Base-by-base conservation (phyloP, 2,113 vertebrate species). In the Cranoglanis bouderius region DNA sequence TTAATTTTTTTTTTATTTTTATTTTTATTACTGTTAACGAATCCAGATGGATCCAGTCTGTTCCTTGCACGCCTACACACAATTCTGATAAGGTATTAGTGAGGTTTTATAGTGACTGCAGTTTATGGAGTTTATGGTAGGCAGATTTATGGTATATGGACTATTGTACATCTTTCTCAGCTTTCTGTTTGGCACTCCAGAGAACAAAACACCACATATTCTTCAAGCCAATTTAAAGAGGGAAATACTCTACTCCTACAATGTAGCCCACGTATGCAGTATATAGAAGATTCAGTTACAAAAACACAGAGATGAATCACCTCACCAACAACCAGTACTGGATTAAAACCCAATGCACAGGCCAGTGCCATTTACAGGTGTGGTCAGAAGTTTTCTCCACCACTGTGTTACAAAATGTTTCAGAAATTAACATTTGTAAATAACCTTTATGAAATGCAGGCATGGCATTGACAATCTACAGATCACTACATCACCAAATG, bases 41-140 rank as follows among this genome's bases (percentile, higher is more conserved):
- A 95, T 94, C 95, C 96, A 96, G 95, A 96, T 96, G 95, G 93
- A 92, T 86, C 90, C 92, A 94, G 93, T 94, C 93, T 94, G 93
- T 92, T 95, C 91, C 91, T 80, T 89, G 81, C 90, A 91, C 78
- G 70, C 82, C 82, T 87, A 51, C 80, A 65, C 59, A 65, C 88
- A 89, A 55, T 82, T 90, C 88, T 83, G 88, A 91, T 87, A 90
- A 89, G 86, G 84, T 85, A 82, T 87, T 86, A 87, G 88, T 85
- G 35, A 90, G 86, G 88, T 86, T 92, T 90, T 91, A 88, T 83
- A 82, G 89, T 86, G 77, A 87, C 86, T 32, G 57, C 49, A 88
- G 74, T 88, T 90, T 89, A 89, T 86, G 55, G 57, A 89, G 84
- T 88, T 89, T 89, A 91, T 74, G 57, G 87, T 88, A 86, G 83